A percentile compares a stretch with the other conserved stretches of the same genome.
These are phyloP conservation scores for Erythrolamprus reginae DNA, from an alignment of 2,113 vertebrate species.

Conservation along the genomic window DNA sequence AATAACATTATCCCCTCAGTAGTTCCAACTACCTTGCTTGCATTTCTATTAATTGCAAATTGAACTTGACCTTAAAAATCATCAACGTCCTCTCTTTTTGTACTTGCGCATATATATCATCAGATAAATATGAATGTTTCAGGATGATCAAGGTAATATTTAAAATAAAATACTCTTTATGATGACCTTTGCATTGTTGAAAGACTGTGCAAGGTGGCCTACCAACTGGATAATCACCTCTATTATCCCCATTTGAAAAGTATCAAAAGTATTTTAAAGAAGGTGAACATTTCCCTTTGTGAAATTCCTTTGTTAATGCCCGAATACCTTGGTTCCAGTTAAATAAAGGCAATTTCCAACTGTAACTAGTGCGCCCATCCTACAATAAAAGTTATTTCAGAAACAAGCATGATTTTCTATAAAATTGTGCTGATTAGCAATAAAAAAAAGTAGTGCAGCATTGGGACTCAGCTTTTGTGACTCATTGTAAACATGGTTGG, in stretches of 20 bases:
- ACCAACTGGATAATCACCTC: not conserved
- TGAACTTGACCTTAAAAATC: not conserved
- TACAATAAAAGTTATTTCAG: not conserved
- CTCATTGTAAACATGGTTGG: not conserved
- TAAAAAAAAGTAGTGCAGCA: not conserved
- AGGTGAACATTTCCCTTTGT: not conserved
- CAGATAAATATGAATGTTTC: not conserved
- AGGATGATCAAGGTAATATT: not conserved
- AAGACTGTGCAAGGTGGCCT: not conserved
- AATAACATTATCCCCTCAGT: not conserved
- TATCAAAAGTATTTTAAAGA: not conserved
- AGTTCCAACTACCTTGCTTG: not conserved
- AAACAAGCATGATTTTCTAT: not conserved
- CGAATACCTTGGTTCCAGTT: not conserved
- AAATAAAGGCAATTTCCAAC: not conserved
- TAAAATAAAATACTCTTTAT: not conserved
- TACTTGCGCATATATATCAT: not conserved
- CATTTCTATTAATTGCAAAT: not conserved
- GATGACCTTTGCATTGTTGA: not conserved
- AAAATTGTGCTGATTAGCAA: not conserved
- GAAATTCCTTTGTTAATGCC: not conserved
- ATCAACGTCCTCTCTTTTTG: not conserved
- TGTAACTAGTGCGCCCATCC: not conserved
- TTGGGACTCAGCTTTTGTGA: not conserved
- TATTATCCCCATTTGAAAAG: not conserved